Evolutionary conservation across 1,140 invertebrate genomes (phyloP).

Genomic region (Lanistes nyassanus): DNA sequence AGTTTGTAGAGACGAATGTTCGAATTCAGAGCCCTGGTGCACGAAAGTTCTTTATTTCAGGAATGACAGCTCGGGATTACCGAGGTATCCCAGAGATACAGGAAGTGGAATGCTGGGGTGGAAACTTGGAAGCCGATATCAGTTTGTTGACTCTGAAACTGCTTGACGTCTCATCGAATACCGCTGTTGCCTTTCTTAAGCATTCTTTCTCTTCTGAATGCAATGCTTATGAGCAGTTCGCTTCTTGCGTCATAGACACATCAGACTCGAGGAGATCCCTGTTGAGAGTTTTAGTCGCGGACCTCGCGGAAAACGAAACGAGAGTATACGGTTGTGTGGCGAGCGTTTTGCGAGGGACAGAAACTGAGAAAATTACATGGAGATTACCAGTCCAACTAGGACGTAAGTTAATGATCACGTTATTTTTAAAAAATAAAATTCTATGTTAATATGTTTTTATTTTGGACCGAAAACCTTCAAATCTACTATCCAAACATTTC

Average conservation of each 20-base stretch:
- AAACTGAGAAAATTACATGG: no score
- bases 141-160: slow-evolving; percentile 1
- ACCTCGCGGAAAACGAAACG: not conserved
- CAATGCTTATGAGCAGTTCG: not conserved
- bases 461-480: no score
- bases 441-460: no score
- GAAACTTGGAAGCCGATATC: not conserved
- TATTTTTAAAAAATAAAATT: no score
- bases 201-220: not conserved
- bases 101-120: slow-evolving; percentile 13
- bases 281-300: not conserved
- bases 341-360: no score
- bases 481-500: no score
- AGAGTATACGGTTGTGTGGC: not conserved
- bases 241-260: not conserved
- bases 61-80: not conserved
- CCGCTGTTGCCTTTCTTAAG: not conserved
- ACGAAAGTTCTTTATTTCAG: not conserved
- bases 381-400: no score
- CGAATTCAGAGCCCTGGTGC: no score
- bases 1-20: no score
- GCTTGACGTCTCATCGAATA: not conserved
- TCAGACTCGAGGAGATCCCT: not conserved
- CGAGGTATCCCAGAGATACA: not conserved
- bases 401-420: no score